Conservation (phyloP, 1,140 invertebrate species). For the Neomicropteryx cornuta region DNA sequence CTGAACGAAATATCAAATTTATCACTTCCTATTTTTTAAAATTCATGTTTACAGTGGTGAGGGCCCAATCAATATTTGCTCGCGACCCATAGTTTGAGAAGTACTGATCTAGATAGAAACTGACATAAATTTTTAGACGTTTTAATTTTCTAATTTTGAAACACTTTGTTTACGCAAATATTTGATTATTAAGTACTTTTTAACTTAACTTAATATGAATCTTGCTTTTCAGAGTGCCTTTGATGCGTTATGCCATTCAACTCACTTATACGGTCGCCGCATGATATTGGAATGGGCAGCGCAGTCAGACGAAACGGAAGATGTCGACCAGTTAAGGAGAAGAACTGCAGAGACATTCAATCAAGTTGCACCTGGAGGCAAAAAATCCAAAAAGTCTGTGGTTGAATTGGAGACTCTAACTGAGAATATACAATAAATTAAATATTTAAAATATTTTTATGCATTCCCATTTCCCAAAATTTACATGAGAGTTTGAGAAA, state of each 20-base stretch:
- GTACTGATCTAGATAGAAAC: no score
- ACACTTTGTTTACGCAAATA: no score
- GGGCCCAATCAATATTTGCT: no score
- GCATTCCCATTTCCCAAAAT: neutral
- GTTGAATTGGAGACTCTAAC: slow-evolving; percentile 39
- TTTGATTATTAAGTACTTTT: slow-evolving; percentile 6
- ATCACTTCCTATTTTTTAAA: no score
- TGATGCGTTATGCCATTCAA: slow-evolving; percentile 85
- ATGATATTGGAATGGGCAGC: slow-evolving; percentile 95
- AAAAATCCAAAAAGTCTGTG: slow-evolving; percentile 41
- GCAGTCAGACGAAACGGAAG: slow-evolving; percentile 65
- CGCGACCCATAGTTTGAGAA: no score
- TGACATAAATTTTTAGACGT: no score
- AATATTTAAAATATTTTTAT: slow-evolving; percentile 1
- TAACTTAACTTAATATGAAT: slow-evolving; percentile 7
- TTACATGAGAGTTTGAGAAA: no score
- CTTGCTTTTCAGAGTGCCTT: slow-evolving; percentile 67
- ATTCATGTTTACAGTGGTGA: no score
- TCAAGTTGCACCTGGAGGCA: slow-evolving; percentile 29
- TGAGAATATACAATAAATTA: slow-evolving; percentile 19
- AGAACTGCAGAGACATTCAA: slow-evolving; percentile 69
- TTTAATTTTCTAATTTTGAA: no score
- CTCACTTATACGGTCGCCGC: slow-evolving; percentile 92
- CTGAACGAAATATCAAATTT: no score
- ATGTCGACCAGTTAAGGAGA: slow-evolving; percentile 69